Evolutionary conservation across 2,113 vertebrate species (phyloP), one percentile per base, ranked within the genome.

Genomic region (Salvelinus fontinalis): DNA sequence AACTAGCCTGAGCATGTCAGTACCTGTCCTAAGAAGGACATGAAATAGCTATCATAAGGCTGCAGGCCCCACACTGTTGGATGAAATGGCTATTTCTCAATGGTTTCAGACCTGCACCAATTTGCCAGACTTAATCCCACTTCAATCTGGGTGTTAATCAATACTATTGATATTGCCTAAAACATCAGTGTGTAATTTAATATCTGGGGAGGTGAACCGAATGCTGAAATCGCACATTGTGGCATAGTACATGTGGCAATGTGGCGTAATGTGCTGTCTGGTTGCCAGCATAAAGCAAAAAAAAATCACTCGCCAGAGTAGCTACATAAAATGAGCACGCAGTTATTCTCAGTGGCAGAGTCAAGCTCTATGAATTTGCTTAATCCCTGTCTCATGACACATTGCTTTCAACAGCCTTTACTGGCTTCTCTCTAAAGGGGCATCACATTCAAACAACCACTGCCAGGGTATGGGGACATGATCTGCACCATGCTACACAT

Each of bases 301-400:
- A 74, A 54, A 7, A 62, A 54, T 76, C 44, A 64, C 6, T 13
- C 24, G 49, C 14, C 73, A 68, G 14, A 39, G n/a, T 60, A 71
- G 67, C 85, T 81, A 87, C 81, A 77, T 78, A 88, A 90, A 71
- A 83, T 88, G 88, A 82, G 67, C 27, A 66, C 60, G 5, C 16
- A 48, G 31, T 70, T n/a, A 44, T 16, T 34, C 12, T 51, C 24
- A 29, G 27, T 73, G 75, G 48, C 73, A 16, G 73, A 54, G 12
- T 54, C 51, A 54, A 54, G 51, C 51, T 54, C 51, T 62, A 75
- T 20, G 29, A 68, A 39, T 34, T 18, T 68, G 29, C 4, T 34
- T 68, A 57, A 87, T 83, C 82, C 82, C 66, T 66, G 5, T 79
- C 57, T 29, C 72, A 70, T 51, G 78, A 27, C 73, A 70, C 62